These are phyloP conservation scores for Pristionchus mayeri DNA, from an alignment of 2,888 invertebrate genomes.

Conservation along the genomic window DNA sequence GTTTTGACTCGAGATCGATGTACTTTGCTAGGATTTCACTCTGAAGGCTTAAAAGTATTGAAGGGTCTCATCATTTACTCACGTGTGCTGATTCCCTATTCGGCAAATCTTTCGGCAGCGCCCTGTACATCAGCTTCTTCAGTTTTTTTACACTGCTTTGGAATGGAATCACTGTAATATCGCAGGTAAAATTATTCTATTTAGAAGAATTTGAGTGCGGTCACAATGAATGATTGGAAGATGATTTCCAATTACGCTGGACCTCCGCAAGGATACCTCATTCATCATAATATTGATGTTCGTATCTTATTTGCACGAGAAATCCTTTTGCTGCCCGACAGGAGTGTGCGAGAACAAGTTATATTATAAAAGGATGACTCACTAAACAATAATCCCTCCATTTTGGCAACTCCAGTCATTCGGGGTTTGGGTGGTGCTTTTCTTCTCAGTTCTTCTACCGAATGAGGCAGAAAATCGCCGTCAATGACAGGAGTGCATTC, in stretches of 20 bases:
- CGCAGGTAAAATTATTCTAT: no score
- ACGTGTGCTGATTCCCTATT: background rate
- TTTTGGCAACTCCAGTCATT: constrained; percentile 37
- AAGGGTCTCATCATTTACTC: no score
- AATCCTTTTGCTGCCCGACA: no score
- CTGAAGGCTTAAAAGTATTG: no score
- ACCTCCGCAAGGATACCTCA: no score
- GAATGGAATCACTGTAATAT: constrained; percentile 28
- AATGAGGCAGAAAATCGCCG: background rate
- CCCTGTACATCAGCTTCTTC: constrained; percentile 23
- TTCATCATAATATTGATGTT: no score
- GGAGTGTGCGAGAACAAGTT: no score
- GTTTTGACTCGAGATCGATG: background rate
- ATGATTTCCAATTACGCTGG: no score
- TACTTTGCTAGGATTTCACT: background rate
- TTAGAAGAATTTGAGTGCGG: no score
- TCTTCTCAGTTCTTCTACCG: constrained; percentile 9
- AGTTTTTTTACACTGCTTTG: background rate
- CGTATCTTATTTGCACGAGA: no score
- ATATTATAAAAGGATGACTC: no score
- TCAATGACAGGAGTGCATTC: constrained; percentile 21
- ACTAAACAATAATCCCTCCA: constrained; percentile 30
- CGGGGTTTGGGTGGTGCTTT: constrained; percentile 24
- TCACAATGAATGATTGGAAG: no score
- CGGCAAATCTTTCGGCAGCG: background rate